A percentile compares a stretch with the other conserved stretches of the same genome.
These are phyloP conservation scores for Pyrgilauda ruficollis DNA, from an alignment of 2,113 vertebrate genomes.

Conservation along the genomic window DNA sequence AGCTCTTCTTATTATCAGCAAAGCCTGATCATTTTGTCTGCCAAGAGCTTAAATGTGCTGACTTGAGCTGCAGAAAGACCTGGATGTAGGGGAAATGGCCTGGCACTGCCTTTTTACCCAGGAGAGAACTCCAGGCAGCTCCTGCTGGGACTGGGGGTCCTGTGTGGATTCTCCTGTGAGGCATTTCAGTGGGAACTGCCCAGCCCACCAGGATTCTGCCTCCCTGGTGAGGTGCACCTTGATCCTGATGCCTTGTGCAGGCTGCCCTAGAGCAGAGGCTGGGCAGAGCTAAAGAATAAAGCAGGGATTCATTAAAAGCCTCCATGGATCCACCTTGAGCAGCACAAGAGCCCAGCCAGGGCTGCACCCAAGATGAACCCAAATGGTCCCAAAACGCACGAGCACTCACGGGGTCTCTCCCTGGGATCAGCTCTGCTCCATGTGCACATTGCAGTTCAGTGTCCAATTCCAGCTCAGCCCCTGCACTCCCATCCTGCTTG, in stretches of 20 bases:
- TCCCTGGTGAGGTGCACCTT: not conserved
- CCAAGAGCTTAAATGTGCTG: not conserved
- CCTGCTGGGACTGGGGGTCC: not conserved
- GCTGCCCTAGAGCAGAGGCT: not conserved
- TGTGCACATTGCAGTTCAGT: not conserved
- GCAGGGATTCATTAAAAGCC: not conserved
- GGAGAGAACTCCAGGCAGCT: not conserved
- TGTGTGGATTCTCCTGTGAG: not conserved
- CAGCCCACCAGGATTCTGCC: not conserved
- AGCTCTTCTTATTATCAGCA: slow-evolving; percentile 11
- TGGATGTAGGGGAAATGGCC: not conserved
- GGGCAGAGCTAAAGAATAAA: not conserved
- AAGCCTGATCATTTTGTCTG: not conserved
- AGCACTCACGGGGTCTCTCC: too few species aligned
- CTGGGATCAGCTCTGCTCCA: not conserved
- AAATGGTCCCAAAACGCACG: too few species aligned
- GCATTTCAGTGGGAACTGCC: not conserved
- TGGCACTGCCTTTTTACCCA: not conserved
- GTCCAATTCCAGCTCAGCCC: not conserved
- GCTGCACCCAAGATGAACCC: too few species aligned
- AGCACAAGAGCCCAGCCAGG: too few species aligned
- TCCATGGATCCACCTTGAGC: not conserved
- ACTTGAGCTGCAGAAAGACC: not conserved
- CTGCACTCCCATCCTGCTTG: not conserved
- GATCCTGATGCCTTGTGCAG: not conserved